phyloP scores from a whole-genome alignment of 64 coral and sea anemone genomes.

The Orbicella faveolata region DNA sequence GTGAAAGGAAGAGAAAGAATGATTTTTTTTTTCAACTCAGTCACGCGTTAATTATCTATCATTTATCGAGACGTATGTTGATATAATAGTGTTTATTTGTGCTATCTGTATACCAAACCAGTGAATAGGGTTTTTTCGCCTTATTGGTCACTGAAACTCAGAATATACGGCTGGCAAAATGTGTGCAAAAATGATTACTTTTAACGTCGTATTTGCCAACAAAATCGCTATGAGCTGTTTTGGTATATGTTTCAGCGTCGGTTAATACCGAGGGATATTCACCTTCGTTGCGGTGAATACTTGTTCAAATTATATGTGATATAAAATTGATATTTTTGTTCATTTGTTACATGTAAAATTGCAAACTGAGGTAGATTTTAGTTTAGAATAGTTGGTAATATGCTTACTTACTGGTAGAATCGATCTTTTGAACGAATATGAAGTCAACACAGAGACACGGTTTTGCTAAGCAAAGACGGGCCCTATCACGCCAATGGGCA shows the following conservation, averaged over 20 bases:
- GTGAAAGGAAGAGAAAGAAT: not conserved
- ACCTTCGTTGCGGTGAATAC: not conserved
- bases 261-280: not conserved
- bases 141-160: not conserved
- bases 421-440: too few species aligned
- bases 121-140: too few species aligned
- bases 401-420: not conserved
- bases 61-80: not conserved
- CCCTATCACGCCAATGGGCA: too few species aligned
- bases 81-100: too few species aligned
- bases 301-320: not conserved
- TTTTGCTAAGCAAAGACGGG: too few species aligned
- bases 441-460: too few species aligned
- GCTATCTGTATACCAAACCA: too few species aligned
- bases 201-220: not conserved
- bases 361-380: not conserved
- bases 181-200: not conserved
- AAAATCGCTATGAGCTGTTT: not conserved
- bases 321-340: conserved; percentile 30
- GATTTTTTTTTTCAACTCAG: not conserved
- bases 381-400: not conserved
- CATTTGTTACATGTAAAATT: not conserved
- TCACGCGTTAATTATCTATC: not conserved
- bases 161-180: not conserved
- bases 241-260: not conserved